Evolutionary conservation across 2,113 vertebrate species (phyloP).

Genomic region (Odontophorus gujanensis): DNA sequence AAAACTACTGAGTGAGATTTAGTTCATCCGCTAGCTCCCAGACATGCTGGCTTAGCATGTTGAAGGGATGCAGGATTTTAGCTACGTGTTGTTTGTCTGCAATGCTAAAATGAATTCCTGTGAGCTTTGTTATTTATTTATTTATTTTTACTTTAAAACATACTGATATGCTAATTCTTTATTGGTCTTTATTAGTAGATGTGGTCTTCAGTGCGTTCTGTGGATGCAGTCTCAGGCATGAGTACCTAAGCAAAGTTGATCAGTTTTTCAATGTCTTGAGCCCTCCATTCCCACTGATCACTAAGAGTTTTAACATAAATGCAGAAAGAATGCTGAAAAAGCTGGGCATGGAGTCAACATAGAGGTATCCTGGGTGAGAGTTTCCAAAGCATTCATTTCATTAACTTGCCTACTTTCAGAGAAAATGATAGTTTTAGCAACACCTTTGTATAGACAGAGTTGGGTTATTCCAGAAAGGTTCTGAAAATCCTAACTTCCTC

Average conservation of each 20-base stretch:
- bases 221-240: not conserved
- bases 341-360: not conserved
- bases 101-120: not conserved
- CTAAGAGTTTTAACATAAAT: not conserved
- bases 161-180: not conserved
- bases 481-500: not conserved
- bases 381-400: not conserved
- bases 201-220: not conserved
- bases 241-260: not conserved
- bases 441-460: not conserved
- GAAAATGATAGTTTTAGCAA: not conserved
- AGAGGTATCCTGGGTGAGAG: not conserved
- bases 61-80: not conserved
- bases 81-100: not conserved
- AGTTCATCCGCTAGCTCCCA: not conserved
- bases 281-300: not conserved
- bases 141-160: not conserved
- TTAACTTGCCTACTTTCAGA: not conserved
- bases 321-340: not conserved
- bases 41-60: not conserved
- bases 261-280: rapidly evolving
- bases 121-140: not conserved
- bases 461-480: not conserved
- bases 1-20: not conserved
- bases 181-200: not conserved